Conservation (phyloP, 2,113 vertebrate genomes). For the Elaphurus davidianus region DNA sequence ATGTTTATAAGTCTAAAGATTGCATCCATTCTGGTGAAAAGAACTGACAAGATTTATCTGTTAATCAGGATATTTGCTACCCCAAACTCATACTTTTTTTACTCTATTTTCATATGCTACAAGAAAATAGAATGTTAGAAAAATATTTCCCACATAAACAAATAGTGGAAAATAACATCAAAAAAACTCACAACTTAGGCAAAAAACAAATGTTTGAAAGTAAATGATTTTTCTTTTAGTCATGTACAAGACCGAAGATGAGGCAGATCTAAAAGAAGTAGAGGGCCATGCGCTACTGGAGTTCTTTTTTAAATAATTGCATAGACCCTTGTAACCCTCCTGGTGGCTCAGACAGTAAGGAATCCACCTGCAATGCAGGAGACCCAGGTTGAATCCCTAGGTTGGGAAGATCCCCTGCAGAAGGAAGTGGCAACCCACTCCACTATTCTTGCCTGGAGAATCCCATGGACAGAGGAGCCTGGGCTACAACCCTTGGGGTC, state of each 20-base stretch:
- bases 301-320: neutral
- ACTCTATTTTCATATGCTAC: neutral
- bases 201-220: neutral
- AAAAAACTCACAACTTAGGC: neutral
- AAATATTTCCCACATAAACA: neutral
- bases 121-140: neutral
- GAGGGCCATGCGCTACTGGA: neutral
- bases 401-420: neutral
- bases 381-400: neutral
- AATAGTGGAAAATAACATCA: neutral
- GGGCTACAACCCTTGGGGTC: neutral
- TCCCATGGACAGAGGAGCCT: neutral
- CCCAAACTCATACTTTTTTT: neutral
- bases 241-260: neutral
- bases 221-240: neutral
- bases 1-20: neutral
- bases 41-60: neutral
- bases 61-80: neutral
- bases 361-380: neutral
- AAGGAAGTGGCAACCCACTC: neutral
- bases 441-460: neutral
- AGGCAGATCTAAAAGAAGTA: neutral
- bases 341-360: neutral
- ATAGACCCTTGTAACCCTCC: neutral
- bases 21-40: neutral